Conservation (phyloP, 2,888 invertebrate genomes). For the Scaptodrosophila latifasciaeformis region DNA sequence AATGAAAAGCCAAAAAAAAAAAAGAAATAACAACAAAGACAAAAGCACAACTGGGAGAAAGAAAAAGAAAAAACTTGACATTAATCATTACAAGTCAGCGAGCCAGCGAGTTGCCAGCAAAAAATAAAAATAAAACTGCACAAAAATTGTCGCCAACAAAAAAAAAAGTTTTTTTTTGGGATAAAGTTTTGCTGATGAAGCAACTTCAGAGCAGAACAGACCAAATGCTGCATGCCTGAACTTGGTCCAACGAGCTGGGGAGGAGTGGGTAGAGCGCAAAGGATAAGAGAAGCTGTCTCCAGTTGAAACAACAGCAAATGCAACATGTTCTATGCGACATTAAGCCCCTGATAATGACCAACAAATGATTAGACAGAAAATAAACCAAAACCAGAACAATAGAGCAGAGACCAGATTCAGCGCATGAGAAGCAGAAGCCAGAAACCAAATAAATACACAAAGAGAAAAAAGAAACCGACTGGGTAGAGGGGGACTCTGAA, state of each 20-base stretch:
- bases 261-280: slow-evolving; percentile 1
- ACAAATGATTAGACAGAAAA: slow-evolving; percentile 21
- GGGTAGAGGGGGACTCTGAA: background rate
- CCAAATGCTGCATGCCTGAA: slow-evolving; percentile 15
- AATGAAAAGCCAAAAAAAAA: slow-evolving; percentile 30
- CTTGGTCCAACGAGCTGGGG: slow-evolving; percentile 23
- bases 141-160: slow-evolving; percentile 56
- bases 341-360: slow-evolving; percentile 50
- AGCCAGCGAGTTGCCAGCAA: no score
- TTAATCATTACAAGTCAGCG: slow-evolving; percentile 64
- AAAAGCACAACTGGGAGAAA: background rate
- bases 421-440: slow-evolving; percentile 26
- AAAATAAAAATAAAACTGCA: no score
- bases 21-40: slow-evolving; percentile 1
- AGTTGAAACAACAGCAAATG: slow-evolving; percentile 38
- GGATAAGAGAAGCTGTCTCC: background rate
- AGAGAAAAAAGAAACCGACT: background rate
- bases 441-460: slow-evolving; percentile 9
- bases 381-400: background rate
- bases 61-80: slow-evolving; percentile 38
- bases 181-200: slow-evolving; percentile 19
- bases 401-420: background rate
- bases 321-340: slow-evolving; percentile 30
- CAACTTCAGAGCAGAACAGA: slow-evolving; percentile 3
- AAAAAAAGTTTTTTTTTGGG: slow-evolving; percentile 5